Evolutionary conservation across 2,797 vertebrate species (phyloP).

Genomic region (Sciaenops ocellatus): DNA sequence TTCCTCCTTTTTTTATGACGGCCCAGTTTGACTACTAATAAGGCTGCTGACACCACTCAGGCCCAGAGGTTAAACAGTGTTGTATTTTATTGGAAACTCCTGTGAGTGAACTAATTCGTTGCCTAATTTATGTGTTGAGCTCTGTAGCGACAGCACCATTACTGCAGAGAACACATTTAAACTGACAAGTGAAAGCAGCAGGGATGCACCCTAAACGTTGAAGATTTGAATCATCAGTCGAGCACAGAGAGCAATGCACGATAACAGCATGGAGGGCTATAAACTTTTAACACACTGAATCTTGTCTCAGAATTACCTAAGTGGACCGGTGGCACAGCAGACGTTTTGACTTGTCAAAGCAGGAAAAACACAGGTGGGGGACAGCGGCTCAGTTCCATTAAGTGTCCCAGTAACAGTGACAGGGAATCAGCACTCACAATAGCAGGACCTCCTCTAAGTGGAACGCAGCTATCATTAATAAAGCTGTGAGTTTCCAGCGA

Average conservation of each 20-base stretch:
- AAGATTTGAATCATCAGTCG: not conserved
- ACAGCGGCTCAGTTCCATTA: too few species aligned
- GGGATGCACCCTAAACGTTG: not conserved
- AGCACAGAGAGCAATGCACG: not conserved
- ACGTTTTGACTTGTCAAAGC: too few species aligned
- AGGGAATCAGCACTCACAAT: too few species aligned
- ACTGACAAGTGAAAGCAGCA: not conserved
- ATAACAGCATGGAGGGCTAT: not conserved
- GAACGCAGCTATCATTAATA: too few species aligned
- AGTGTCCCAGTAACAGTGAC: too few species aligned
- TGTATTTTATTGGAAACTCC: slow-evolving; percentile 7
- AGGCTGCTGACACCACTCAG: not conserved
- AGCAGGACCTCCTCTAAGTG: too few species aligned
- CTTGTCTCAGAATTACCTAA: not conserved
- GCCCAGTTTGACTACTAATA: not conserved
- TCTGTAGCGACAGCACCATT: not conserved
- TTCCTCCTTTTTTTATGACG: not conserved
- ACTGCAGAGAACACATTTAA: not conserved
- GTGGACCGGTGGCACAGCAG: too few species aligned
- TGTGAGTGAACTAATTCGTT: not conserved
- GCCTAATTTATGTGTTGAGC: not conserved
- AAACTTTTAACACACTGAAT: not conserved
- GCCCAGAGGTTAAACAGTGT: not conserved
- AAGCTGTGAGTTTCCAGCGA: too few species aligned
- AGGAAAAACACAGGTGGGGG: too few species aligned